Evolutionary conservation across 1,140 invertebrate genomes (phyloP).

Genomic region (Meloidogyne exigua): DNA sequence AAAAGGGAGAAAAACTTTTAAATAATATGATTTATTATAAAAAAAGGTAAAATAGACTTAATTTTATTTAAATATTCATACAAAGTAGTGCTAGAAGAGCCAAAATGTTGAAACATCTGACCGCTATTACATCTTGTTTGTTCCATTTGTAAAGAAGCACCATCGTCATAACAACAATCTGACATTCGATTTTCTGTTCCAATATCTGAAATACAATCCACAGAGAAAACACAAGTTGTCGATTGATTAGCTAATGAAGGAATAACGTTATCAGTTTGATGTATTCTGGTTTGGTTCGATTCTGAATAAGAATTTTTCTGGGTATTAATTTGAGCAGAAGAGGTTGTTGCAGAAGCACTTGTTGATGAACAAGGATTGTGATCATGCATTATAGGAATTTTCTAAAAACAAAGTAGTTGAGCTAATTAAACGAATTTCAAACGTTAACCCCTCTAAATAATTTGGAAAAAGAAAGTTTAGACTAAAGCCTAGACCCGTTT

Average conservation of each 20-base stretch:
- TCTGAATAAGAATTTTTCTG: background rate
- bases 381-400: background rate
- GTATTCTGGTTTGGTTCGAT: background rate
- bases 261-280: background rate
- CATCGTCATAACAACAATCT: constrained; percentile 13
- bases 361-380: constrained; percentile 3
- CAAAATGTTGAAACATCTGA: constrained; percentile 4
- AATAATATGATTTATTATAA: too few species aligned
- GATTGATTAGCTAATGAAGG: background rate
- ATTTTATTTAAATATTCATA: background rate
- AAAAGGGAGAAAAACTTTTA: too few species aligned
- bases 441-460: too few species aligned
- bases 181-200: background rate
- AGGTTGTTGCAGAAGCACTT: background rate
- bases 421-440: too few species aligned
- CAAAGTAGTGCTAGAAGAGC: constrained; percentile 31
- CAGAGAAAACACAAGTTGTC: background rate
- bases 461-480: too few species aligned
- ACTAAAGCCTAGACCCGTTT: too few species aligned
- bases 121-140: constrained; percentile 12
- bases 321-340: background rate
- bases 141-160: constrained; percentile 1
- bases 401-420: too few species aligned
- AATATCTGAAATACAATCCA: background rate
- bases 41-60: too few species aligned